These are phyloP conservation scores for Xyliphius kryptos DNA, from an alignment of 2,113 vertebrate genomes.

Conservation along the genomic window DNA sequence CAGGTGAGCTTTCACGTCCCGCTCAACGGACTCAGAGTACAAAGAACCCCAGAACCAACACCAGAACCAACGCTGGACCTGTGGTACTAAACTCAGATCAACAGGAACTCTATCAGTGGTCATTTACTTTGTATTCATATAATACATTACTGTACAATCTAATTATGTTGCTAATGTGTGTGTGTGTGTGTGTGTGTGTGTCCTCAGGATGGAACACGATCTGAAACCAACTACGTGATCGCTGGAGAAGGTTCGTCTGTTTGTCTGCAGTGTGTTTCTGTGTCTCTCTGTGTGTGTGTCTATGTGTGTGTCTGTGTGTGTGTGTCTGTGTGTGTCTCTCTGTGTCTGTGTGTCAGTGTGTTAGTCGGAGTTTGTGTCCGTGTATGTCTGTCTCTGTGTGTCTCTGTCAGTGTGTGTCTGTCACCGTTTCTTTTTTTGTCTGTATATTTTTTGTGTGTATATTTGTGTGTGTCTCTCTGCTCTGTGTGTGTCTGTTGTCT, in stretches of 20 bases:
- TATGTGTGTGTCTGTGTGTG: background rate
- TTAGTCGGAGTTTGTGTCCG: too few species aligned
- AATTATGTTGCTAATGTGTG: too few species aligned
- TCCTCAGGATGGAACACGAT: constrained; percentile 56
- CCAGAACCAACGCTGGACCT: too few species aligned
- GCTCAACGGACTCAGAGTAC: background rate
- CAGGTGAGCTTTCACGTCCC: constrained; percentile 44
- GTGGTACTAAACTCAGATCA: too few species aligned
- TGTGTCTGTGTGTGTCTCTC: background rate
- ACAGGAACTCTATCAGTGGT: too few species aligned
- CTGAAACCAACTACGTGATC: constrained; percentile 53
- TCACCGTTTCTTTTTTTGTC: too few species aligned
- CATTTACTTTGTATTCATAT: too few species aligned
- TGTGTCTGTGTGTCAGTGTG: constrained; percentile 7
- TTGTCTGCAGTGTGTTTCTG: background rate
- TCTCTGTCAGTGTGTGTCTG: background rate
- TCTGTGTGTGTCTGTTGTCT: too few species aligned
- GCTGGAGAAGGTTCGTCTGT: constrained; percentile 59
- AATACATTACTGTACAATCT: too few species aligned
- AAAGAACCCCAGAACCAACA: too few species aligned
- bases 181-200: background rate
- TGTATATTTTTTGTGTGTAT: too few species aligned
- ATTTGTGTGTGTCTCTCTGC: too few species aligned
- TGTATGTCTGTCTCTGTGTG: background rate
- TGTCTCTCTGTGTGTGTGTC: background rate